phyloP scores from a whole-genome alignment of 2,888 invertebrate species.

The Epistrophe grossulariae region DNA sequence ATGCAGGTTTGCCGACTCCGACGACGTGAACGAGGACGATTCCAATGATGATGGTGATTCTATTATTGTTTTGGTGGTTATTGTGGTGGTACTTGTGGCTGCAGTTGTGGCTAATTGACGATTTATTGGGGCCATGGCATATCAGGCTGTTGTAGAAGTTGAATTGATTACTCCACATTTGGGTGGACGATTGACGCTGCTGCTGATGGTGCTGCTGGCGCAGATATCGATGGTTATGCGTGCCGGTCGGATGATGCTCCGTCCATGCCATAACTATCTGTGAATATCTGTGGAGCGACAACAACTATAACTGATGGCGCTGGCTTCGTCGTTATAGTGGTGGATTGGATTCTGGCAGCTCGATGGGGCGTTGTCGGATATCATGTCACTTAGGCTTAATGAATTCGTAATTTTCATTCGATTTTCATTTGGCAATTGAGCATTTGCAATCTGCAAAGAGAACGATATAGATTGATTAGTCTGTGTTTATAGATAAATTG shows the following conservation, averaged over 20 bases:
- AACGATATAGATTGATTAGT: slow-evolving; percentile 48
- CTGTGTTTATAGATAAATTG: background rate
- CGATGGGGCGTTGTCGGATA: slow-evolving; percentile 57
- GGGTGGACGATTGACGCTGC: slow-evolving; percentile 67
- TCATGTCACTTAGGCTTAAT: slow-evolving; percentile 73
- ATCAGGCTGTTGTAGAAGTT: slow-evolving; percentile 78
- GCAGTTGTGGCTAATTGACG: slow-evolving; percentile 76
- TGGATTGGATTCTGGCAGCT: slow-evolving; percentile 36
- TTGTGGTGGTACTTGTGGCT: slow-evolving; percentile 65
- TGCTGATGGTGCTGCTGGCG: slow-evolving; percentile 49
- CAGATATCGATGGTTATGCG: slow-evolving; percentile 73
- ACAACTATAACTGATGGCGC: background rate
- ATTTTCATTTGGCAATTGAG: slow-evolving; percentile 51
- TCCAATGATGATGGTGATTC: slow-evolving; percentile 48
- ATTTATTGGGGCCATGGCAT: slow-evolving; percentile 80
- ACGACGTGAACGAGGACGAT: slow-evolving; percentile 18
- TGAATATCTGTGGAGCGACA: slow-evolving; percentile 56
- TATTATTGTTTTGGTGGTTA: slow-evolving; percentile 41
- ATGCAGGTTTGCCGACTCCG: background rate
- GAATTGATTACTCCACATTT: slow-evolving; percentile 78
- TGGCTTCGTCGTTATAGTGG: slow-evolving; percentile 33
- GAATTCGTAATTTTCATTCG: slow-evolving; percentile 63
- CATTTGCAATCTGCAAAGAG: slow-evolving; percentile 52
- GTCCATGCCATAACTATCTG: slow-evolving; percentile 76
- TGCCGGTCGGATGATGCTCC: slow-evolving; percentile 71